These are phyloP conservation scores for Sanderia malayensis DNA, from an alignment of 30 jellyfish, hydroid and myxozoan species.

Conservation along the genomic window DNA sequence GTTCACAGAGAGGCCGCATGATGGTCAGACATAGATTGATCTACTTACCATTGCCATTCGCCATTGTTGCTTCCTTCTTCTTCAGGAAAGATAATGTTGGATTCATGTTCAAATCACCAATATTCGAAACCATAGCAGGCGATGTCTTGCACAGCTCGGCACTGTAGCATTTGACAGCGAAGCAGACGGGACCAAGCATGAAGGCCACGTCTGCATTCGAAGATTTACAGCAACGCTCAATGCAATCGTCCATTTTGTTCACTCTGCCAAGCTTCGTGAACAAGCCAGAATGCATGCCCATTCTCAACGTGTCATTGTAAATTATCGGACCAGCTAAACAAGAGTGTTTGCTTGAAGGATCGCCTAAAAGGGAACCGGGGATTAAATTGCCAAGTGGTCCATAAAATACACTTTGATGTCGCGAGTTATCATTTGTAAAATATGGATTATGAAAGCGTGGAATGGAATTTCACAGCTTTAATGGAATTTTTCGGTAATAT, in stretches of 20 bases:
- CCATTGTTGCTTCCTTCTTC: constrained; percentile 54
- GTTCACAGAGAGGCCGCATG: too few relatives aligned
- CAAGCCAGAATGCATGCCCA: constrained; percentile 98
- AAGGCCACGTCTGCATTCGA: constrained; percentile 95
- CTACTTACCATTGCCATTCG: constrained; percentile 45
- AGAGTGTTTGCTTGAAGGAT: constrained; percentile 68
- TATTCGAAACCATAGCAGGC: constrained; percentile 84
- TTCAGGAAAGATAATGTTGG: constrained; percentile 91
- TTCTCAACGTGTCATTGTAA: constrained; percentile 80
- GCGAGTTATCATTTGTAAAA: too few relatives aligned
- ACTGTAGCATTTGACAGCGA: constrained; percentile 91
- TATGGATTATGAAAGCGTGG: too few relatives aligned
- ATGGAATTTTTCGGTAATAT: too few relatives aligned
- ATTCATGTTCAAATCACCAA: constrained; percentile 79
- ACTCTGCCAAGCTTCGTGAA: constrained; percentile 90
- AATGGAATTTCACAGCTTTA: too few relatives aligned
- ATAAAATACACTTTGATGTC: too few relatives aligned
- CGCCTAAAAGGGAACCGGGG: constrained; percentile 60
- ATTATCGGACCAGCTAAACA: constrained; percentile 82
- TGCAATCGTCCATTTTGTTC: constrained; percentile 87
- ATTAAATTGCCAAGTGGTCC: too few relatives aligned
- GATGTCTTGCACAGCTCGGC: constrained; percentile 89
- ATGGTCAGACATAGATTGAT: too few relatives aligned
- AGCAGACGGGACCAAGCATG: constrained; percentile 90
- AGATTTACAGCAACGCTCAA: constrained; percentile 91